Evolutionary conservation across 2,888 invertebrate genomes (phyloP).

Genomic region (Lycia hirtaria): DNA sequence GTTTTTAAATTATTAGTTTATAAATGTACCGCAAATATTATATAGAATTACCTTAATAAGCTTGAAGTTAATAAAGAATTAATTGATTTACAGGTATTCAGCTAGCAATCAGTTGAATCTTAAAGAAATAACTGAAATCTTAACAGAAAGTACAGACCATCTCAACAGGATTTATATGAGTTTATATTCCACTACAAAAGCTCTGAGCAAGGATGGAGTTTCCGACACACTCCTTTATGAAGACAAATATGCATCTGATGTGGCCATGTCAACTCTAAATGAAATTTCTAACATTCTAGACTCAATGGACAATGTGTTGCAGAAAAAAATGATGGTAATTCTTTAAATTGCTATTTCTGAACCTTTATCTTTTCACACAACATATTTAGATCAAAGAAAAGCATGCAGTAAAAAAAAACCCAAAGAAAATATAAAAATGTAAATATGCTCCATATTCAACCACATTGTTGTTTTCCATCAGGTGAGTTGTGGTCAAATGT

Average conservation of each 20-base stretch:
- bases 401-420: too few species aligned
- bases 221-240: constrained; percentile 67
- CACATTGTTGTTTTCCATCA: too few species aligned
- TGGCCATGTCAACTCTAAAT: constrained; percentile 67
- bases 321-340: constrained; percentile 71
- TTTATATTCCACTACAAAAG: constrained; percentile 68
- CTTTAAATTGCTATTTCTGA: too few species aligned
- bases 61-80: neutral
- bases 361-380: too few species aligned
- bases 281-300: constrained; percentile 71
- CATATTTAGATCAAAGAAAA: too few species aligned
- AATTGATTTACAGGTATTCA: constrained; percentile 18
- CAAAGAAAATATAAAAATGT: too few species aligned
- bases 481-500: too few species aligned
- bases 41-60: too few species aligned
- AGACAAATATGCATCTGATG: constrained; percentile 76
- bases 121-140: constrained; percentile 66
- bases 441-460: too few species aligned
- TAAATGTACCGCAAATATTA: too few species aligned
- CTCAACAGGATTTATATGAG: constrained; percentile 74
- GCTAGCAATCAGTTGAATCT: constrained; percentile 41
- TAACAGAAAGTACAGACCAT: constrained; percentile 75
- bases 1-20: too few species aligned
- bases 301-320: constrained; percentile 71
- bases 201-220: constrained; percentile 67